phyloP scores from a whole-genome alignment of 1,140 invertebrate species.

The Cotesia glomerata region DNA sequence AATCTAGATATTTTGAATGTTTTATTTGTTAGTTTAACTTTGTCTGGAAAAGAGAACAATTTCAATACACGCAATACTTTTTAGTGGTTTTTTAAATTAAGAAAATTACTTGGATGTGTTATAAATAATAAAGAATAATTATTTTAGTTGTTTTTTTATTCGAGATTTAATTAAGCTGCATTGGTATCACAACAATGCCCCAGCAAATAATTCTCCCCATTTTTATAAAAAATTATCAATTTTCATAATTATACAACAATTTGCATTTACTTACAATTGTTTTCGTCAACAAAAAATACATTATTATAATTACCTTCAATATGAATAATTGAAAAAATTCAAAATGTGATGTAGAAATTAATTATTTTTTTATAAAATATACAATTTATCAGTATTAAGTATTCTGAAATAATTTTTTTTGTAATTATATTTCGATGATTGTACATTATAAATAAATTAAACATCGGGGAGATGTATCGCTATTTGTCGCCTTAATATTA shows the following conservation, averaged over 20 bases:
- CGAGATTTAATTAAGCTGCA: constrained; percentile 54
- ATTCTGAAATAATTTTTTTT: constrained; percentile 39
- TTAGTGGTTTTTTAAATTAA: too few relatives aligned
- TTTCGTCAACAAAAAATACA: constrained; percentile 13
- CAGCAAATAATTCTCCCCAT: constrained; percentile 46
- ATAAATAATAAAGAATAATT: too few relatives aligned
- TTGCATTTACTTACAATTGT: neutral
- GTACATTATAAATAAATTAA: neutral
- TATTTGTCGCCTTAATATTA: too few relatives aligned
- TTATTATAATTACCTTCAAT: neutral
- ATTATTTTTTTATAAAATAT: too few relatives aligned
- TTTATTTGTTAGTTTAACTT: too few relatives aligned
- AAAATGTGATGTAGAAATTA: too few relatives aligned
- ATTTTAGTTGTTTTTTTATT: constrained; percentile 39
- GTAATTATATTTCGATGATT: neutral
- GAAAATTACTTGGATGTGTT: too few relatives aligned
- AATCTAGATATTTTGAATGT: too few relatives aligned
- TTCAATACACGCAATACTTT: too few relatives aligned
- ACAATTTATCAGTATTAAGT: constrained; percentile 23
- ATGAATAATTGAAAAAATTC: too few relatives aligned
- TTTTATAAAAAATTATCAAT: constrained; percentile 12
- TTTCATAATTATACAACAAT: constrained; percentile 15
- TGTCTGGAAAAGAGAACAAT: too few relatives aligned
- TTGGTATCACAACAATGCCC: constrained; percentile 57
- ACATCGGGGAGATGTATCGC: too few relatives aligned